Evolutionary conservation across 2,113 vertebrate genomes (phyloP), one percentile per base, ranked within the genome.

Genomic region (Zootoca vivipara): DNA sequence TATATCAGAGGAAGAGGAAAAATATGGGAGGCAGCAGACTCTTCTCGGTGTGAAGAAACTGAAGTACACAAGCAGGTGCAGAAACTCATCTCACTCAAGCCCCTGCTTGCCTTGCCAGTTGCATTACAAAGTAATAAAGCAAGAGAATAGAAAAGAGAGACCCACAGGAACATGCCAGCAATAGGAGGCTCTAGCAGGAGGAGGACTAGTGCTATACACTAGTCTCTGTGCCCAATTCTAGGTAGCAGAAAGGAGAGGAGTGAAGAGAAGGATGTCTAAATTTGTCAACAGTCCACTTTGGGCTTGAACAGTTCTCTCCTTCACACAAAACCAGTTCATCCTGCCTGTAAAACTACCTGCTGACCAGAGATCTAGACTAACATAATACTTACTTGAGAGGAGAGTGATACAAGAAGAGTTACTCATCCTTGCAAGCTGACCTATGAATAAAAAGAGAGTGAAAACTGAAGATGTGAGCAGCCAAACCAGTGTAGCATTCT

Each of bases 391-490:
- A 98, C 98, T 97, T 97, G 95, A 97, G 95, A 96, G 96, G 94
- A 96, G 97, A 97, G 95, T 93, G 95, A 95, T 85, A 96, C 96
- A 96, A 96, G 95, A 96, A 94, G 85, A 96, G 95, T 95, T 95
- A 93, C 96, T 99, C 97, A 99, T 96, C 98, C 98, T 97, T 98
- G 98, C 97, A 99, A 98, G 94, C 98, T 98, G 97, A 99, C 98
- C 99, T 99, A 96, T 77, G 94, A 95, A 97, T 94, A 96, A 95
- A 97, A 96, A 97, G 96, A 97, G 96, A 92, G 95, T 95, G 92
- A 96, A 92, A 84, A 91, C 95, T 95, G 96, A 96, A 96, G 92
- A 90, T 42, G 95, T 97, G 96, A 96, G 95, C 95, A 92, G 95
- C 95, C 95, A 96, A 92, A 93, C 93, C 52, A 93, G 97, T 97